phyloP scores from a whole-genome alignment of 2,113 vertebrate genomes.

The Charina bottae region DNA sequence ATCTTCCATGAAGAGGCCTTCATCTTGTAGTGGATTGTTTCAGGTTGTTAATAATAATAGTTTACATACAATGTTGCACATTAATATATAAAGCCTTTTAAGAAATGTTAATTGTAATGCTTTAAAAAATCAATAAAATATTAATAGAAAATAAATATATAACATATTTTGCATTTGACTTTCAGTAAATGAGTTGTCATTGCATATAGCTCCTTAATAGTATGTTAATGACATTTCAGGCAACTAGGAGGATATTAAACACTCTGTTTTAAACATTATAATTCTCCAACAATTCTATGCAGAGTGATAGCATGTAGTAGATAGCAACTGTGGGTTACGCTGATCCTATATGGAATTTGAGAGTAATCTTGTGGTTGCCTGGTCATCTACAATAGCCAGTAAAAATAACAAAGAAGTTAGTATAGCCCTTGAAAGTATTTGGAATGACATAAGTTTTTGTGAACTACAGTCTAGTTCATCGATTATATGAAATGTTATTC shows the following conservation, averaged over 20 bases:
- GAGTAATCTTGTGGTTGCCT: neutral
- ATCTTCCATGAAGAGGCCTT: neutral
- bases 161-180: constrained; percentile 6
- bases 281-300: neutral
- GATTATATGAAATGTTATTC: neutral
- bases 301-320: constrained; percentile 8
- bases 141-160: neutral
- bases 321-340: neutral
- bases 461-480: neutral
- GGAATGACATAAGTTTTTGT: neutral
- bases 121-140: neutral
- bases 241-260: constrained; percentile 16
- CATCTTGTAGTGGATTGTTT: neutral
- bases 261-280: neutral
- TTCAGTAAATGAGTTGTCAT: constrained; percentile 28
- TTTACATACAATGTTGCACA: neutral
- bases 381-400: neutral
- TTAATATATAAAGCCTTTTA: neutral
- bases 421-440: neutral
- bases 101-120: neutral
- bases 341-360: neutral
- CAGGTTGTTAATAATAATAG: neutral
- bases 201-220: neutral
- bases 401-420: neutral
- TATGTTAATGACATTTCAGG: constrained; percentile 1